Base-by-base conservation (phyloP, 2,888 invertebrate genomes). In the Acleris sparsana region DNA sequence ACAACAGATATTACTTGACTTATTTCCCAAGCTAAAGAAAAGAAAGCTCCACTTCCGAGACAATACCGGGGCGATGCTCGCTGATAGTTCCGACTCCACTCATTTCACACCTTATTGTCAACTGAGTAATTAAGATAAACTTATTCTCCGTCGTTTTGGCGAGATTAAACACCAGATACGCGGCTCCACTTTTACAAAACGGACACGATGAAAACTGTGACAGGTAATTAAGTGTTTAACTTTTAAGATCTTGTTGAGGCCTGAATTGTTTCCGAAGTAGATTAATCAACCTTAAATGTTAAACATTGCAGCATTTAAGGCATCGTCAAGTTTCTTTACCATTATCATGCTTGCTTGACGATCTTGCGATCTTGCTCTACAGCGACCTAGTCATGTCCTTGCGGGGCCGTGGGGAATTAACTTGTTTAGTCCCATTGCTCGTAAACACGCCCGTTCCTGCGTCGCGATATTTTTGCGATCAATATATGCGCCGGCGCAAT, bases 21-120 rank as follows among this genome's bases (percentile, higher is more conserved):
- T 77, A 83, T 84, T 89, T 89, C 88, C 85, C 89, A 88, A 79
- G 86, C 76, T 73, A 84, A 87, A 88, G 85, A 89, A 88, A 87
- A 79, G 69, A 59, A 73, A 84, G 84, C 74, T 77, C 85, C 69
- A 85, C 82, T 84, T 87, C 75, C 73, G 67, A 70, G 80, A 88
- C 88, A 88, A 89, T 88, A 85, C 82, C 67, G 64, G 67, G 69
- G 70, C 67, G 74, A 75, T 78, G 74, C 18, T 9, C 76, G 76
- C 69, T 68, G 74, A 69, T 74, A 71, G 76, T 77, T 75, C 73
- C 69, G 68, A 61, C 64, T 44, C 63, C 64, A 65, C 57, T 59
- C 44, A 63, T 65, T 68, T 72, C 71, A 67, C 71, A 70, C 69
- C 72, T 75, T 75, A 72, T 70, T 70, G 67, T 68, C 65, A 68